phyloP scores from a whole-genome alignment of 2,888 invertebrate species.

The Pandemis corylana region DNA sequence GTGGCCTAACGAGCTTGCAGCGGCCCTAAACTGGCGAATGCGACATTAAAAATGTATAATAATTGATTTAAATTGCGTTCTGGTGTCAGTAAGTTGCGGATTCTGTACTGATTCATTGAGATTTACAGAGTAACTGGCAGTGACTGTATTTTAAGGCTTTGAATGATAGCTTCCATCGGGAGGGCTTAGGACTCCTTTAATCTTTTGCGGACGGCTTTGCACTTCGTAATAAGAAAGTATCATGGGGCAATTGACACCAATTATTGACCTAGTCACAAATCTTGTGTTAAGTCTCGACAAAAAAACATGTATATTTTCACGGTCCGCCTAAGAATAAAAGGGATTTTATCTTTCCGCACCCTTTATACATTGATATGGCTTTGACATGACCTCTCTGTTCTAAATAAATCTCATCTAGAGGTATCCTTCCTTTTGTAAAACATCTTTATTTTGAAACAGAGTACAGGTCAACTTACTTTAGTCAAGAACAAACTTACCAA shows the following conservation, averaged over 20 bases:
- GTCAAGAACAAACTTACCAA: background rate
- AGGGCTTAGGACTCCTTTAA: background rate
- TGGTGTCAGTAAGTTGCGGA: conserved; percentile 13
- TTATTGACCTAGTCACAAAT: too few species aligned
- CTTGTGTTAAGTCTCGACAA: too few species aligned
- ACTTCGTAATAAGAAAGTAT: background rate
- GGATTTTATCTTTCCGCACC: background rate
- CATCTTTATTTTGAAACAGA: background rate
- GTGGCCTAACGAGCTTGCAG: conserved; percentile 42
- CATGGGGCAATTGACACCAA: too few species aligned
- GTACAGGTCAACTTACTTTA: background rate
- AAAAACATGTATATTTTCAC: background rate
- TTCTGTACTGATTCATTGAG: conserved; percentile 25
- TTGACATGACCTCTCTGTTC: background rate
- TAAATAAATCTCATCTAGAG: background rate
- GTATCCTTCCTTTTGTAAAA: background rate
- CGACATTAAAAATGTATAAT: conserved; percentile 20
- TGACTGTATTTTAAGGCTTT: conserved; percentile 33
- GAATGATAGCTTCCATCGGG: background rate
- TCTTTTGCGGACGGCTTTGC: background rate
- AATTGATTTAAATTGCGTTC: conserved; percentile 40
- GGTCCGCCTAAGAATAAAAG: background rate
- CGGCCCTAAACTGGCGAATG: conserved; percentile 24
- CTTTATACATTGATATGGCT: background rate
- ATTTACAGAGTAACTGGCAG: conserved; percentile 16